A percentile compares a stretch with the other conserved stretches of the same genome.
phyloP scores from a whole-genome alignment of 2,888 invertebrate species.

The Diarsia dahlii region DNA sequence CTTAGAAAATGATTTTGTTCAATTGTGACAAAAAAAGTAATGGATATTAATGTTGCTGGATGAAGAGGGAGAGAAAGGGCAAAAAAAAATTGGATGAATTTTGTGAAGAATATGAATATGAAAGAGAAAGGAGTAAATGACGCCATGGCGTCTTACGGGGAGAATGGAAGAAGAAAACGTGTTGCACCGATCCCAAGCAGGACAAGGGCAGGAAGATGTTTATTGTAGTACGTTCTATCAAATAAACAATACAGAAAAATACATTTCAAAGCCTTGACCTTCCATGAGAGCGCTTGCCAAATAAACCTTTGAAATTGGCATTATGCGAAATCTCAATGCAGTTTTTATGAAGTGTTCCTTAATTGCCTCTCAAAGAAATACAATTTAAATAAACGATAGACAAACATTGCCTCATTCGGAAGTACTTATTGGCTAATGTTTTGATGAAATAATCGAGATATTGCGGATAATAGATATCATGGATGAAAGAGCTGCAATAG shows the following conservation, averaged over 20 bases:
- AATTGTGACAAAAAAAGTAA: too few species aligned
- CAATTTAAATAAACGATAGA: slow-evolving; percentile 35
- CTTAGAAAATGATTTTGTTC: too few species aligned
- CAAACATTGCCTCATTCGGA: slow-evolving; percentile 33
- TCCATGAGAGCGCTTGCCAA: slow-evolving; percentile 21
- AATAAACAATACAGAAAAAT: slow-evolving; percentile 2
- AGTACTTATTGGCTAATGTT: slow-evolving; percentile 18
- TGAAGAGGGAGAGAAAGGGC: too few species aligned
- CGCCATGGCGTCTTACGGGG: too few species aligned
- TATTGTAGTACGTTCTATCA: neutral
- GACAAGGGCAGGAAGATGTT: neutral
- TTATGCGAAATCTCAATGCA: slow-evolving; percentile 17
- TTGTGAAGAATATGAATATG: too few species aligned
- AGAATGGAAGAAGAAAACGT: too few species aligned
- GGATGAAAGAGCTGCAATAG: slow-evolving; percentile 19
- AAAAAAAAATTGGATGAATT: too few species aligned
- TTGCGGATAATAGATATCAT: slow-evolving; percentile 19
- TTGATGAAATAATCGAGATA: slow-evolving; percentile 30
- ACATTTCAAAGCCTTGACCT: slow-evolving; percentile 40
- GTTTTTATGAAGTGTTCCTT: slow-evolving; percentile 29
- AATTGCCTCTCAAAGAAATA: slow-evolving; percentile 25
- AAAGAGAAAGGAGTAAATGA: too few species aligned
- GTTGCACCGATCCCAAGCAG: too few species aligned
- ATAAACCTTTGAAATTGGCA: slow-evolving; percentile 29
- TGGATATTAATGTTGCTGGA: too few species aligned